These are phyloP conservation scores for Hycleus cichorii DNA, from an alignment of 1,140 invertebrate species.

Conservation along the genomic window DNA sequence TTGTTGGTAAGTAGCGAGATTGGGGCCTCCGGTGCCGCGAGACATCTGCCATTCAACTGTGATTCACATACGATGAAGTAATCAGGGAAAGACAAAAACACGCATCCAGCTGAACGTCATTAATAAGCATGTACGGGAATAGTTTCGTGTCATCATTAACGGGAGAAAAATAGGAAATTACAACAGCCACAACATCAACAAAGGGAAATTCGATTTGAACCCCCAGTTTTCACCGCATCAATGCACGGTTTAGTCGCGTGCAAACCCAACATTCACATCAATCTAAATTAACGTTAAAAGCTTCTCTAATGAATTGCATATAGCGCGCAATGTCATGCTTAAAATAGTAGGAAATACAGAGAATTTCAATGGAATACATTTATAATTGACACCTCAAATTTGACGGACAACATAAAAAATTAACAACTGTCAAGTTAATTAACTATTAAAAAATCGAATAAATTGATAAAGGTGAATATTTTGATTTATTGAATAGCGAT, in stretches of 20 bases:
- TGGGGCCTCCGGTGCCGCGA: conserved; percentile 7
- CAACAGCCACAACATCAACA: not conserved
- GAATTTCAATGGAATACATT: no score
- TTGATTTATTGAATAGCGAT: no score
- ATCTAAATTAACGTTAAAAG: conserved; percentile 41
- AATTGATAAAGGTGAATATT: no score
- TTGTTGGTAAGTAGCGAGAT: no score
- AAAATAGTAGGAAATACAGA: no score
- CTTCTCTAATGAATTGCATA: conserved; percentile 38
- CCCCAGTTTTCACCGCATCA: conserved; percentile 2
- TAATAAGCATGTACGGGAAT: no score
- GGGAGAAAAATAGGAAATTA: conserved; percentile 5
- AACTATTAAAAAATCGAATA: no score
- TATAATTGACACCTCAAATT: no score
- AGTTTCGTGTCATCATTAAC: not conserved
- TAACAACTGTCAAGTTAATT: no score
- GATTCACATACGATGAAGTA: conserved; percentile 11
- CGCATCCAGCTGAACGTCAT: no score
- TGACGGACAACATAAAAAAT: no score
- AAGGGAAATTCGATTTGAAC: conserved; percentile 3
- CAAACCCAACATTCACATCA: conserved; percentile 31
- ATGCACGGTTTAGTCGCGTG: conserved; percentile 30
- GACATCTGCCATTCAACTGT: conserved; percentile 7
- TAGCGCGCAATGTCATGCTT: not conserved
- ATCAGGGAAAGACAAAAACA: not conserved